Evolutionary conservation across 1,140 invertebrate genomes (phyloP).

Genomic region (Caerostris darwini): DNA sequence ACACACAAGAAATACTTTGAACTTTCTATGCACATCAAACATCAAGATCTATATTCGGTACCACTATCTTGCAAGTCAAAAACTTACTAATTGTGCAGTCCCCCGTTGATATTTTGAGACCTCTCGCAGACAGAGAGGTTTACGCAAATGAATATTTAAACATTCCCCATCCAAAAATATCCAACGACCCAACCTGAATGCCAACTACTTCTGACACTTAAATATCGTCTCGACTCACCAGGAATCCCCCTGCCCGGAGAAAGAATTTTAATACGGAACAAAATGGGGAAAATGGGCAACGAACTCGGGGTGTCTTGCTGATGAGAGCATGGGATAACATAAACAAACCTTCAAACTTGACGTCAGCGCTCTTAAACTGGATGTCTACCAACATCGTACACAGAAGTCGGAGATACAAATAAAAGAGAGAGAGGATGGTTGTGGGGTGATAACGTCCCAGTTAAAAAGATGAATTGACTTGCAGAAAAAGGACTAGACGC

Average conservation of each 20-base stretch:
- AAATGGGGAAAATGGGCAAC: constrained; percentile 3
- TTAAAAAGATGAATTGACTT: not conserved
- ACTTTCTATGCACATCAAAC: no score
- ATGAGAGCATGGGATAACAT: not conserved
- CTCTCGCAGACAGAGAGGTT: not conserved
- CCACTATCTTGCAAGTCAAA: not conserved
- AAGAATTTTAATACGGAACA: not conserved
- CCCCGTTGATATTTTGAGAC: not conserved
- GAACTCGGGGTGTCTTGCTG: not conserved
- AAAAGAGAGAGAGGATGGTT: not conserved
- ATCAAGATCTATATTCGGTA: no score
- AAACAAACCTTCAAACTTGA: constrained; percentile 4
- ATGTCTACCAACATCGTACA: constrained; percentile 2
- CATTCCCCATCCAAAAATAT: not conserved
- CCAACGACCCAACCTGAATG: not conserved
- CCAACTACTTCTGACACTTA: not conserved
- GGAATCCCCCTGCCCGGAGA: not conserved
- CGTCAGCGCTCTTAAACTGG: not conserved
- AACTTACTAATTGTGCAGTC: not conserved
- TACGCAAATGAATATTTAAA: constrained; percentile 2
- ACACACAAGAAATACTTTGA: no score
- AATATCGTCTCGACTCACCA: not conserved
- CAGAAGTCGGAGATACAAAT: not conserved
- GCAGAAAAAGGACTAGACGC: not conserved
- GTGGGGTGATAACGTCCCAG: not conserved